Evolutionary conservation across 2,113 vertebrate genomes (phyloP).

Genomic region (Danionella cerebrum): DNA sequence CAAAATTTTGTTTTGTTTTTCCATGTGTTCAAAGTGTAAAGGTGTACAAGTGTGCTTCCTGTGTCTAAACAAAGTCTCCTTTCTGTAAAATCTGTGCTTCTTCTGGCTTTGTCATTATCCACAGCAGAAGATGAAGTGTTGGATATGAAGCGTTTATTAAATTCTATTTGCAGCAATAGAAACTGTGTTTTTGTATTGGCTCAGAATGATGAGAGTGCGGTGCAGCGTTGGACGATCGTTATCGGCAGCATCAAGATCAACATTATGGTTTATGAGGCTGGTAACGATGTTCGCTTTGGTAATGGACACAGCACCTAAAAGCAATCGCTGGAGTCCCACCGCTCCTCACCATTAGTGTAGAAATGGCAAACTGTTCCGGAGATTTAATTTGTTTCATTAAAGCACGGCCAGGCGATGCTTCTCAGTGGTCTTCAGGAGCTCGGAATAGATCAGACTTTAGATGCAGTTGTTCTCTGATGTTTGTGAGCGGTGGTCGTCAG

Average conservation of each 20-base stretch:
- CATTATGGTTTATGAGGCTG: slow-evolving; percentile 32
- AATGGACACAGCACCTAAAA: slow-evolving; percentile 40
- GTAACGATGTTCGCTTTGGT: slow-evolving; percentile 41
- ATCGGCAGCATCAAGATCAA: slow-evolving; percentile 34
- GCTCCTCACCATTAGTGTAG: slow-evolving; percentile 25
- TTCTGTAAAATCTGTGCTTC: slow-evolving; percentile 32
- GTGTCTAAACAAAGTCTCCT: slow-evolving; percentile 28
- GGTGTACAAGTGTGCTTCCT: slow-evolving; percentile 30
- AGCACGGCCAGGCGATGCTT: neutral
- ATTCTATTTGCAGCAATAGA: slow-evolving; percentile 35
- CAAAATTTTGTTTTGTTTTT: no score
- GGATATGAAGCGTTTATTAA: slow-evolving; percentile 39
- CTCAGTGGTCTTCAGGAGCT: slow-evolving; percentile 23
- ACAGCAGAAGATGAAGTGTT: slow-evolving; percentile 27
- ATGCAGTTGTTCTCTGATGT: no score
- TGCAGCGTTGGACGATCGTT: slow-evolving; percentile 26
- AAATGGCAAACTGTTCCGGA: slow-evolving; percentile 16
- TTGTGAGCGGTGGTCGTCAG: no score
- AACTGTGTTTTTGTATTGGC: slow-evolving; percentile 38
- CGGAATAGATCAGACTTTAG: no score
- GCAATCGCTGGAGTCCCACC: slow-evolving; percentile 16
- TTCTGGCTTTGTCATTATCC: slow-evolving; percentile 25
- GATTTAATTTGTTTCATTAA: slow-evolving; percentile 39
- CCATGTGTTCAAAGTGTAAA: no score
- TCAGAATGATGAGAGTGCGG: slow-evolving; percentile 21